Percentiles rank a stretch among this genome's conserved stretches.
These are phyloP conservation scores for Ichneumoninae sp. DNA, from an alignment of 2,888 invertebrate species.

Conservation along the genomic window DNA sequence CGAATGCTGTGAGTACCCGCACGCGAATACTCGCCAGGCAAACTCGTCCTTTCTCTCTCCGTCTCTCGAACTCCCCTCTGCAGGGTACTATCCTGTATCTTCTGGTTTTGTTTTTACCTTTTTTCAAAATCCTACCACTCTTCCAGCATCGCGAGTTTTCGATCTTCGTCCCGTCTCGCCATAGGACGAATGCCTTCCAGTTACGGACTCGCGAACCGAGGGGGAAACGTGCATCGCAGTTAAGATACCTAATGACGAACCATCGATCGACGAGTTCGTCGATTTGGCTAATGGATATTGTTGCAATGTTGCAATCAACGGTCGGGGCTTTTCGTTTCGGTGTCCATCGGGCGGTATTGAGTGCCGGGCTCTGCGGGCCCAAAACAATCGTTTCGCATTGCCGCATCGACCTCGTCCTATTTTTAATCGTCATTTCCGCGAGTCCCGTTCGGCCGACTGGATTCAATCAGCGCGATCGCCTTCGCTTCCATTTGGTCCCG, in stretches of 20 bases:
- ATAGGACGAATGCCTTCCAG: background rate
- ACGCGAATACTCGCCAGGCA: slow-evolving; percentile 39
- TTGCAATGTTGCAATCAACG: background rate
- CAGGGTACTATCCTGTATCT: slow-evolving; percentile 23
- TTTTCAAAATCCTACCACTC: slow-evolving; percentile 10
- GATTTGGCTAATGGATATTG: background rate
- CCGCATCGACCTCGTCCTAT: background rate
- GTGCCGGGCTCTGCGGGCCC: background rate
- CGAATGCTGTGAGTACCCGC: slow-evolving; percentile 73
- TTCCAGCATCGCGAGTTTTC: slow-evolving; percentile 41
- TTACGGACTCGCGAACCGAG: background rate
- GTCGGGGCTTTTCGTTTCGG: too few relatives aligned
- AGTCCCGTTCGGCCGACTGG: background rate
- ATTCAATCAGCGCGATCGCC: background rate
- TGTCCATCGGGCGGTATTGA: background rate
- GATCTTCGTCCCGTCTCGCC: slow-evolving; percentile 36
- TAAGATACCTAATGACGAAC: background rate
- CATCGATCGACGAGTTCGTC: background rate
- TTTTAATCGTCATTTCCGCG: background rate
- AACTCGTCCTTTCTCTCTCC: slow-evolving; percentile 57
- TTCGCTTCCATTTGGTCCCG: background rate
- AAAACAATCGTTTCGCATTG: background rate
- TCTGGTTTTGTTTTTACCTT: slow-evolving; percentile 19
- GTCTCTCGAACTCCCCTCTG: slow-evolving; percentile 39
- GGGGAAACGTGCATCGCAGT: background rate